phyloP scores from a whole-genome alignment of 2,113 vertebrate genomes.

The Perccottus glenii region DNA sequence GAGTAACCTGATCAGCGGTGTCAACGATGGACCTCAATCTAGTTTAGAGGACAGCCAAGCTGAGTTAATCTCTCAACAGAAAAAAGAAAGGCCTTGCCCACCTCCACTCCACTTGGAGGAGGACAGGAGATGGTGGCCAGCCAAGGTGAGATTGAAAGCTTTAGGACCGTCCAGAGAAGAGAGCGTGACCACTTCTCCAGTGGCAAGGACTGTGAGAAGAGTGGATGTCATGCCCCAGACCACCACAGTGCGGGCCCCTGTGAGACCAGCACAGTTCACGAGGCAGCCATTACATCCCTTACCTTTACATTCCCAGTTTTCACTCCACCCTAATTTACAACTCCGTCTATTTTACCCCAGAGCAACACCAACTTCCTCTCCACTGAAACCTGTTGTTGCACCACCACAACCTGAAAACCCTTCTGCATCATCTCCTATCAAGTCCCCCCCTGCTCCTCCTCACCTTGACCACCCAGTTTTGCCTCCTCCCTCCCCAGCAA shows the following conservation, averaged over 20 bases:
- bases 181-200: conserved; percentile 28
- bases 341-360: conserved; percentile 42
- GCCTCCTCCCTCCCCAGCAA: conserved; percentile 66
- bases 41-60: background rate
- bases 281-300: conserved; percentile 56
- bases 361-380: conserved; percentile 12
- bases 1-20: conserved; percentile 87
- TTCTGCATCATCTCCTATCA: conserved; percentile 9
- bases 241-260: conserved; percentile 31
- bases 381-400: conserved; percentile 55
- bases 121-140: background rate
- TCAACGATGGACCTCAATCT: conserved; percentile 65
- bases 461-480: conserved; percentile 1
- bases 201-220: conserved; percentile 81
- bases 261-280: conserved; percentile 55
- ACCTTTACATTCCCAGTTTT: conserved; percentile 45
- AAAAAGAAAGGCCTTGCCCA: conserved; percentile 20
- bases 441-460: background rate
- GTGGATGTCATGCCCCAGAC: conserved; percentile 88
- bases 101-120: conserved; percentile 10
- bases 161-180: conserved; percentile 19
- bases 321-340: conserved; percentile 32
- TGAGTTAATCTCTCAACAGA: background rate
- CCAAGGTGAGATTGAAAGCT: conserved; percentile 57
- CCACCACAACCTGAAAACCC: conserved; percentile 35